phyloP scores from a whole-genome alignment of 2,888 invertebrate species.

The Melinaea menophilus region DNA sequence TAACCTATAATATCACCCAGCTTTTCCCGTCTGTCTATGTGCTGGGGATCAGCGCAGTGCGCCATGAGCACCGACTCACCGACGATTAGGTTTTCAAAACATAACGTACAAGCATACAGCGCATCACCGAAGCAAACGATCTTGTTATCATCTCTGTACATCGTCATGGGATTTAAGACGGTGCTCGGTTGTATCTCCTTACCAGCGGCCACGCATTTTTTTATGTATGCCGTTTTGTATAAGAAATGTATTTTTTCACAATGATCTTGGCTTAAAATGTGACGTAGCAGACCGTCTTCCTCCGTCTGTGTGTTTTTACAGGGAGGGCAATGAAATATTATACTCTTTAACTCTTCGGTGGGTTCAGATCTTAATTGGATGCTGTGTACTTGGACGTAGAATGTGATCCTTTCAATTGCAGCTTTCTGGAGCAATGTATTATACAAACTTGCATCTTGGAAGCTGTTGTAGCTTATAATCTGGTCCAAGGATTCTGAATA shows the following conservation, averaged over 20 bases:
- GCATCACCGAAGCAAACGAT: slow-evolving; percentile 72
- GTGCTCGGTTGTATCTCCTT: slow-evolving; percentile 71
- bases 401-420: slow-evolving; percentile 65
- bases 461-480: slow-evolving; percentile 65
- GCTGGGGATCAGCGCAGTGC: slow-evolving; percentile 54
- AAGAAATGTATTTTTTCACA: slow-evolving; percentile 69
- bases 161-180: slow-evolving; percentile 65
- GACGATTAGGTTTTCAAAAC: slow-evolving; percentile 63
- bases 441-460: slow-evolving; percentile 58
- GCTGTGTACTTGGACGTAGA: slow-evolving; percentile 69
- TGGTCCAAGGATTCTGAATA: slow-evolving; percentile 67
- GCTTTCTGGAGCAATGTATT: slow-evolving; percentile 57
- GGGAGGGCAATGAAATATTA: slow-evolving; percentile 58
- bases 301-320: slow-evolving; percentile 53
- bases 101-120: slow-evolving; percentile 63
- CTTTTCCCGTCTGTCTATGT: slow-evolving; percentile 51
- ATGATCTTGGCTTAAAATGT: slow-evolving; percentile 59
- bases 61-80: slow-evolving; percentile 68
- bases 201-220: slow-evolving; percentile 59
- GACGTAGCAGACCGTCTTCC: slow-evolving; percentile 56
- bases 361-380: slow-evolving; percentile 56
- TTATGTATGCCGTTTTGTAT: slow-evolving; percentile 70
- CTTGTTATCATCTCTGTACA: slow-evolving; percentile 70
- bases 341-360: slow-evolving; percentile 34
- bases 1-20: slow-evolving; percentile 52